Evolutionary conservation across 2,888 invertebrate genomes (phyloP), one percentile per base, ranked within the genome.

Genomic region (Atrina japonica): DNA sequence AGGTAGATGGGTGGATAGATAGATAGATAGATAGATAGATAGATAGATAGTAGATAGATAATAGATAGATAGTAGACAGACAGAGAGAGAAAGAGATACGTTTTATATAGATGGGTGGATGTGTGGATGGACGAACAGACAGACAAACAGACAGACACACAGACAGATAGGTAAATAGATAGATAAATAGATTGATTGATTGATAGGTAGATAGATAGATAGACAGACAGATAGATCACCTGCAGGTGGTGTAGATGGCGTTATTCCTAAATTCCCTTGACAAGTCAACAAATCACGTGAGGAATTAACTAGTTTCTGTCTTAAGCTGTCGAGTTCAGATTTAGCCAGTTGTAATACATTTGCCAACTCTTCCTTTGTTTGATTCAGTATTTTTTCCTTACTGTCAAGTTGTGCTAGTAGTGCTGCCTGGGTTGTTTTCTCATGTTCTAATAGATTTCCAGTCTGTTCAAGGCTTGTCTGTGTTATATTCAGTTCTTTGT

Each of bases 341-440:
- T 73, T 73, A 58, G 78, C 69, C 9, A 61, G 49, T 16, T 65
- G 56, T 6, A 81, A 69, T 6, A 76, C 74, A 60, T 68, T 68
- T 1, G 77, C 75, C 3, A 81, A 55, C 9, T 77, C 80, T 14
- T 75, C 70, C 70, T 81, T 74, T n/a, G 80, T 78, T 41, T 73
- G 71, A 56, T 79, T 79, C 52, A 83, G 68, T 23, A 80, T 63
- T 1, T 74, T 30, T 25, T 80, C 76, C 30, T 75, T 77, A 9
- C 66, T 63, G 0, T 73, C 63, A 16, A 83, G 63, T 14, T 66
- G 52, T 11, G 66, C 67, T 45, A 76, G 61, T 9, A 82, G 60
- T 6, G 75, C 58, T 25, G 75, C 65, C 14, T 75, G 66, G 23
- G 69, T 68, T 18, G 64, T 29, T 25, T 65, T 60, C 16, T 75